A percentile compares a stretch with the other conserved stretches of the same genome.
phyloP scores from a whole-genome alignment of 2,888 invertebrate genomes.

The Endotricha flammealis region DNA sequence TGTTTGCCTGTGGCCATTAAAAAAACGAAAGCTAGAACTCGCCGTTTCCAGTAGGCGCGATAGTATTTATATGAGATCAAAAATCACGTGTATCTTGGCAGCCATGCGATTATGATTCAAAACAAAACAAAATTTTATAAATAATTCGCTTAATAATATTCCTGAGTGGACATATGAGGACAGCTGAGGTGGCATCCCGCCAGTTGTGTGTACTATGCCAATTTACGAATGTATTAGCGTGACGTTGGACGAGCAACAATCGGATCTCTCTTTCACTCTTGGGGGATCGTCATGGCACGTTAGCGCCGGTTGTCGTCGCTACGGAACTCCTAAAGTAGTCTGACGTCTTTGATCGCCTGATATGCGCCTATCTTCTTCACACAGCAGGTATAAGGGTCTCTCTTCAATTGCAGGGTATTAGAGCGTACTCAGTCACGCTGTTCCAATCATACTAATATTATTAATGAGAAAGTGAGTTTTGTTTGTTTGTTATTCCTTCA shows the following conservation, averaged over 20 bases:
- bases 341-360: too few species aligned
- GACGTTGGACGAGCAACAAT: conserved; percentile 24
- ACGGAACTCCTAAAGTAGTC: too few species aligned
- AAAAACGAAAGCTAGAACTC: neutral
- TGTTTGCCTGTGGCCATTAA: too few species aligned
- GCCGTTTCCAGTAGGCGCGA: conserved; percentile 2
- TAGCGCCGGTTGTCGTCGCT: conserved; percentile 2
- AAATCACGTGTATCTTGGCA: conserved; percentile 42
- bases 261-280: neutral
- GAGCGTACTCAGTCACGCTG: too few species aligned
- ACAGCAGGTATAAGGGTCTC: too few species aligned
- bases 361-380: too few species aligned
- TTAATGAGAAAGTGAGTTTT: too few species aligned
- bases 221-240: conserved; percentile 36
- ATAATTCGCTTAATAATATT: conserved; percentile 55
- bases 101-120: conserved; percentile 51
- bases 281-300: conserved; percentile 1
- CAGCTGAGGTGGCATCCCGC: conserved; percentile 64
- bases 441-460: too few species aligned
- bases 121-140: conserved; percentile 67
- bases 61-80: conserved; percentile 18
- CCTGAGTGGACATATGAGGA: conserved; percentile 48
- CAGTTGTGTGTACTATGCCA: conserved; percentile 47
- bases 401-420: too few species aligned
- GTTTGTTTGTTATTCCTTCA: too few species aligned